phyloP scores from a whole-genome alignment of 2,113 vertebrate genomes.

The Acanthisitta chloris region DNA sequence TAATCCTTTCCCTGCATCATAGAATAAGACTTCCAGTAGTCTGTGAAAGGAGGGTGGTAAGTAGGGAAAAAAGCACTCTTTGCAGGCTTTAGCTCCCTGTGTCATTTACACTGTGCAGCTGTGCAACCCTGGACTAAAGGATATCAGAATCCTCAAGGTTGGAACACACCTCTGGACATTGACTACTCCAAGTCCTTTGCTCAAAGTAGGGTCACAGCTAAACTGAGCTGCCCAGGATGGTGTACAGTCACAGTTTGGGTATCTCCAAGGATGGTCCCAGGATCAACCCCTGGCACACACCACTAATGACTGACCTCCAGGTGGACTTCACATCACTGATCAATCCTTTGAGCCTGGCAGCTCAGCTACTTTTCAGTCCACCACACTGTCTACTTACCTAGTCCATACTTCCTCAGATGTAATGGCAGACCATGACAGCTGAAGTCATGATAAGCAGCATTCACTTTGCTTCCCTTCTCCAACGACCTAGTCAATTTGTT shows the following conservation, averaged over 20 bases:
- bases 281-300: not conserved
- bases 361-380: not conserved
- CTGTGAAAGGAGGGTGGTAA: not conserved
- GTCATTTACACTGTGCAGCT: not conserved
- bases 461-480: not conserved
- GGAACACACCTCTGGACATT: not conserved
- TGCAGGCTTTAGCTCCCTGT: not conserved
- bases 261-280: not conserved
- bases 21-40: not conserved
- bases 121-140: not conserved
- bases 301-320: not conserved
- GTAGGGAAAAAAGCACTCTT: not conserved
- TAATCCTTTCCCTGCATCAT: not conserved
- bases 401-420: not conserved
- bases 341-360: not conserved
- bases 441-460: not conserved
- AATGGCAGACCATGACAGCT: not conserved
- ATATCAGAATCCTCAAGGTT: not conserved
- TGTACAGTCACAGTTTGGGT: not conserved
- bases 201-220: not conserved
- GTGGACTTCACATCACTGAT: not conserved
- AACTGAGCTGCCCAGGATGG: not conserved
- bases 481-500: not conserved
- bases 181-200: not conserved
- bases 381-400: not conserved